These are phyloP conservation scores for Bradypodion ventrale DNA, from an alignment of 2,797 vertebrate species.

Conservation along the genomic window DNA sequence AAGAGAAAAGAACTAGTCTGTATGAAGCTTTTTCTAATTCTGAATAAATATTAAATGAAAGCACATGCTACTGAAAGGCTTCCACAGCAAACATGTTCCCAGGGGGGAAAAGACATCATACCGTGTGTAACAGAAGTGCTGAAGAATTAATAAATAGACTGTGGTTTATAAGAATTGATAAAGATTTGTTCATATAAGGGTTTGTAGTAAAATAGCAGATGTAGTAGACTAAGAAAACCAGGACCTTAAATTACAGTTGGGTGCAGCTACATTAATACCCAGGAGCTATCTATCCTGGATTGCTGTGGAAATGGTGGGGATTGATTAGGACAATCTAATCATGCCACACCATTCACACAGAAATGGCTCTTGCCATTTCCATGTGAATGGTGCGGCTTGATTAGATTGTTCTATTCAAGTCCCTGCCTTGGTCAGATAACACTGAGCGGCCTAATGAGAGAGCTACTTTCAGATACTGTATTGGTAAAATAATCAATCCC, in stretches of 20 bases:
- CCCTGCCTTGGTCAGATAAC: no score
- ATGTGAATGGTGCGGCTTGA: no score
- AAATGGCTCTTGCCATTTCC: no score
- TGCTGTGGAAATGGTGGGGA: no score
- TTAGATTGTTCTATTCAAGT: no score
- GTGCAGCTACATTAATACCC: no score
- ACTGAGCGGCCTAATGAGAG: no score
- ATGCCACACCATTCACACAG: no score
- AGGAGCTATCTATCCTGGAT: no score
- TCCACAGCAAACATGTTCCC: slow-evolving; percentile 26
- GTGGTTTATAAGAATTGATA: slow-evolving; percentile 42
- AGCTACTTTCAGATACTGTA: no score
- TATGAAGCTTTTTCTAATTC: slow-evolving; percentile 27
- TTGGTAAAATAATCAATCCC: no score
- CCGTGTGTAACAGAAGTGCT: slow-evolving; percentile 53
- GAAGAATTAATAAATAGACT: slow-evolving; percentile 55
- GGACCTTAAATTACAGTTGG: slow-evolving; percentile 8
- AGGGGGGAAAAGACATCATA: slow-evolving; percentile 53
- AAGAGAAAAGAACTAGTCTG: slow-evolving; percentile 47
- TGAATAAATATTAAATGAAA: slow-evolving; percentile 60
- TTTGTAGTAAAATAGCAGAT: slow-evolving; percentile 19
- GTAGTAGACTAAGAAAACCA: slow-evolving; percentile 36
- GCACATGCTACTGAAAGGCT: slow-evolving; percentile 50
- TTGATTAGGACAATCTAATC: no score
- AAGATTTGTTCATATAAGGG: slow-evolving; percentile 53